Conservation (phyloP, 2,797 vertebrate species). For the Hoplostethus mediterraneus region DNA sequence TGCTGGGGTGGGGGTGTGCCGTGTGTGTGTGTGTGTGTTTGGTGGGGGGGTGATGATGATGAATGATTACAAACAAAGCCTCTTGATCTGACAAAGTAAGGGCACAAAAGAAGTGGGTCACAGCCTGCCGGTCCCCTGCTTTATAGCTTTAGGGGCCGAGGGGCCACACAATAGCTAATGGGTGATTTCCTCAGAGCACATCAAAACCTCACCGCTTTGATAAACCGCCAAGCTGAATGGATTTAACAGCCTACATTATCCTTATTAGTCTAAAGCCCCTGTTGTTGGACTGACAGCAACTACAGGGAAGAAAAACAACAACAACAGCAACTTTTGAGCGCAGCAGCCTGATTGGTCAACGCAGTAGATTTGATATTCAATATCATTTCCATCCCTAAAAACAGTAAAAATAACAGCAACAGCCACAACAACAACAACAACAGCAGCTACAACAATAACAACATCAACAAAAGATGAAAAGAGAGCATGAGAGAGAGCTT, state of each 20-base stretch:
- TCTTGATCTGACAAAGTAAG: slow-evolving; percentile 65
- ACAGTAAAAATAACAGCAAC: not conserved
- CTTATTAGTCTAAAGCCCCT: slow-evolving; percentile 48
- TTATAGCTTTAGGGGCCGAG: slow-evolving; percentile 26
- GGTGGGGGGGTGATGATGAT: slow-evolving; percentile 39
- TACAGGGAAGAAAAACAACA: slow-evolving; percentile 17
- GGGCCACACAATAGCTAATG: slow-evolving; percentile 25
- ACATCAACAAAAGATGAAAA: too few relatives aligned
- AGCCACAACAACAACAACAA: not conserved
- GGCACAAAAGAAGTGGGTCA: slow-evolving; percentile 81
- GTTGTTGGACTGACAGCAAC: slow-evolving; percentile 22
- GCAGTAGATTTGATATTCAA: too few relatives aligned
- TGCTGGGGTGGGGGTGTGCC: slow-evolving; percentile 21
- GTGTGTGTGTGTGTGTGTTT: too few relatives aligned
- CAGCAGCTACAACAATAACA: not conserved
- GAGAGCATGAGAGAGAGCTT: too few relatives aligned
- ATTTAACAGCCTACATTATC: slow-evolving; percentile 45
- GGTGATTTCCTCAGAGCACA: slow-evolving; percentile 52
- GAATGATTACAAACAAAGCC: slow-evolving; percentile 76
- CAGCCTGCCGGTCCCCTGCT: slow-evolving; percentile 47
- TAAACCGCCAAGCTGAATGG: slow-evolving; percentile 44
- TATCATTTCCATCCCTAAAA: not conserved
- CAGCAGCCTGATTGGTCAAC: not conserved
- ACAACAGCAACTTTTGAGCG: not conserved
- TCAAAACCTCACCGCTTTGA: slow-evolving; percentile 45